Evolutionary conservation across 2,888 invertebrate species (phyloP).

Genomic region (Tortricodes alternella): DNA sequence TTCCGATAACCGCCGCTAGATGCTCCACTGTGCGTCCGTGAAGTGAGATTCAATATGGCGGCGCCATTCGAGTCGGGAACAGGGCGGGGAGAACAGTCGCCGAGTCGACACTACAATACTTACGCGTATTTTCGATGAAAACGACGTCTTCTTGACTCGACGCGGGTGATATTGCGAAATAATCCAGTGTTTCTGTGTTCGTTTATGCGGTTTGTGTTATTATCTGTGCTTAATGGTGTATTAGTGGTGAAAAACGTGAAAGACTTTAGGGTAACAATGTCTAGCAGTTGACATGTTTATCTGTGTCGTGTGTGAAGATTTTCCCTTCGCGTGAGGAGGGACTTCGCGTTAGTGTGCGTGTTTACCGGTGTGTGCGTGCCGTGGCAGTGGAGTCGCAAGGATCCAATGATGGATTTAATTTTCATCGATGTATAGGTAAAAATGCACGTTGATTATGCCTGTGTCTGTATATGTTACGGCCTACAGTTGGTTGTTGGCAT

Average conservation of each 20-base stretch:
- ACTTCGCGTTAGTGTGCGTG: conserved; percentile 72
- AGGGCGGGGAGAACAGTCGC: conserved; percentile 82
- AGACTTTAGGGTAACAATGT: conserved; percentile 81
- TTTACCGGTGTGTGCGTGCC: conserved; percentile 66
- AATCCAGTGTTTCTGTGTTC: conserved; percentile 75
- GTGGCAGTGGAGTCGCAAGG: conserved; percentile 67
- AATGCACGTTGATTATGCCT: conserved; percentile 58
- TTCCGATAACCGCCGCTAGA: conserved; percentile 62
- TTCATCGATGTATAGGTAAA: conserved; percentile 80
- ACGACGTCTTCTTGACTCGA: conserved; percentile 75
- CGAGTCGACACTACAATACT: conserved; percentile 75
- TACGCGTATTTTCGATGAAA: conserved; percentile 79
- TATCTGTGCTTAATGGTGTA: conserved; percentile 69
- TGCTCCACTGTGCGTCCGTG: conserved; percentile 57
- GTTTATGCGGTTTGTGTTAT: conserved; percentile 73
- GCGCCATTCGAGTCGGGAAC: conserved; percentile 78
- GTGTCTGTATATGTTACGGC: conserved; percentile 49
- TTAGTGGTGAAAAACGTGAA: conserved; percentile 77
- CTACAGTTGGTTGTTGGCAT: conserved; percentile 46
- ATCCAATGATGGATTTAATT: conserved; percentile 81
- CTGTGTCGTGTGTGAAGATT: conserved; percentile 83
- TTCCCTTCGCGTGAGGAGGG: conserved; percentile 82
- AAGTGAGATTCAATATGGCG: conserved; percentile 78
- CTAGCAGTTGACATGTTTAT: conserved; percentile 83
- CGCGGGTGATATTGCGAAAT: conserved; percentile 78